Base-by-base conservation (phyloP, 2,888 invertebrate genomes). In the Acheta domesticus region DNA sequence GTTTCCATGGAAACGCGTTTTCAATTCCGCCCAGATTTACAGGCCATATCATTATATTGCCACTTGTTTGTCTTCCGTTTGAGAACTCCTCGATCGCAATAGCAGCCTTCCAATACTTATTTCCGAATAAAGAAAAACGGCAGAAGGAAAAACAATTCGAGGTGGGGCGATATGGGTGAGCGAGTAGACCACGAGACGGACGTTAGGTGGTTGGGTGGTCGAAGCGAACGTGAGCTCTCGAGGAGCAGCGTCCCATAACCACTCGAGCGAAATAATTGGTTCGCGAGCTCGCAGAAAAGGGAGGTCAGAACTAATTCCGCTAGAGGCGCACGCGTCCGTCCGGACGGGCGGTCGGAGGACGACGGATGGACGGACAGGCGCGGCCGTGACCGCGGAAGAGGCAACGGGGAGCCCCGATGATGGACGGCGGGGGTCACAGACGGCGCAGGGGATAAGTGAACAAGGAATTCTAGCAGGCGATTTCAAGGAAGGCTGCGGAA, bases 231-330 rank as follows among this genome's bases (percentile, higher is more conserved):
- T n/a, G 62, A 0, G 8, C n/a, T 62, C 16, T 14, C 14, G 62
- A 62, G 16, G 62, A 19, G 62, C 62, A 19, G 16, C 62, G 16
- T 62, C 62, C 62, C 62, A 62, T 62, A 62, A n/a, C 62, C 14
- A 62, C 16, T n/a, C 62, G n/a, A 62, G 62, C 62, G 62, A 62
- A 62, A 62, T 62, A 62, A 62, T 62, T 62, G 62, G 62, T 62
- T 62, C 62, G 62, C 62, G 12, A 62, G n/a, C 14, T 16, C 62
- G 62, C 62, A 8, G 62, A 62, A 62, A 62, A 62, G 62, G 16
- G 16, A 62, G 62, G 62, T 62, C 62, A 62, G 62, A 62, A 62
- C 62, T 62, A 62, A 62, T 62, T 62, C 62, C 62, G n/a, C 62
- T 1, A 8, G 62, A 12, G 62, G n/a, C 62, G 62, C 62, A 8